These are phyloP conservation scores for Taeniopygia guttata DNA, from an alignment of 2,797 vertebrate species.

Conservation along the genomic window DNA sequence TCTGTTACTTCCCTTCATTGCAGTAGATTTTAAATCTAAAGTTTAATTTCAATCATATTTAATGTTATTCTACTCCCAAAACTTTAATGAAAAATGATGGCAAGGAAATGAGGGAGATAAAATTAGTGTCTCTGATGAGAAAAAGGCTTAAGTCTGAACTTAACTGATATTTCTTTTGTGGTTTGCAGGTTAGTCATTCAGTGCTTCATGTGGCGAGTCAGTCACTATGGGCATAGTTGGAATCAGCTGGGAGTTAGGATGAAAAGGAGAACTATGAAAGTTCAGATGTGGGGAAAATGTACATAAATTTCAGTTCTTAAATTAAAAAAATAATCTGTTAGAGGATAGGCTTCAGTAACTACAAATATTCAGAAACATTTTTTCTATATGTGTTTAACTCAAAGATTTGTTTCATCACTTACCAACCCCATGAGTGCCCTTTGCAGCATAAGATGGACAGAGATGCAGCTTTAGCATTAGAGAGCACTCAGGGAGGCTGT, in stretches of 20 bases:
- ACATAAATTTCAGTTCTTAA: background rate
- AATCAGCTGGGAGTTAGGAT: background rate
- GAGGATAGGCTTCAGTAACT: background rate
- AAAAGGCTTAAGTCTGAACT: background rate
- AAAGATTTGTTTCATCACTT: background rate
- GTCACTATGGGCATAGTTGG: background rate
- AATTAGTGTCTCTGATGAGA: background rate
- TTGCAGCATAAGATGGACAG: background rate
- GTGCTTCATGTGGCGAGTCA: background rate
- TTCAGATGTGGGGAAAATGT: background rate
- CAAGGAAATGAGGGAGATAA: background rate
- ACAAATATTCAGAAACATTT: background rate
- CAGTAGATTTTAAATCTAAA: background rate
- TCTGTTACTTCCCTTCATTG: background rate
- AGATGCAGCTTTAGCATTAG: background rate
- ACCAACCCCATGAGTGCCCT: background rate
- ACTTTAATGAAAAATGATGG: background rate
- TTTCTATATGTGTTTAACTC: background rate
- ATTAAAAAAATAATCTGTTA: background rate
- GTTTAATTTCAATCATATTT: background rate
- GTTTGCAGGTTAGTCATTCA: background rate
- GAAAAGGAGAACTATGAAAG: background rate
- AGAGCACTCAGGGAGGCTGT: background rate
- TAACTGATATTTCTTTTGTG: background rate
- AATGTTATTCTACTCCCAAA: conserved; percentile 1